Percentiles rank a stretch among this genome's conserved stretches.
Evolutionary conservation across 2,113 vertebrate species (phyloP).

Genomic region (Nothobranchius kuhntae): DNA sequence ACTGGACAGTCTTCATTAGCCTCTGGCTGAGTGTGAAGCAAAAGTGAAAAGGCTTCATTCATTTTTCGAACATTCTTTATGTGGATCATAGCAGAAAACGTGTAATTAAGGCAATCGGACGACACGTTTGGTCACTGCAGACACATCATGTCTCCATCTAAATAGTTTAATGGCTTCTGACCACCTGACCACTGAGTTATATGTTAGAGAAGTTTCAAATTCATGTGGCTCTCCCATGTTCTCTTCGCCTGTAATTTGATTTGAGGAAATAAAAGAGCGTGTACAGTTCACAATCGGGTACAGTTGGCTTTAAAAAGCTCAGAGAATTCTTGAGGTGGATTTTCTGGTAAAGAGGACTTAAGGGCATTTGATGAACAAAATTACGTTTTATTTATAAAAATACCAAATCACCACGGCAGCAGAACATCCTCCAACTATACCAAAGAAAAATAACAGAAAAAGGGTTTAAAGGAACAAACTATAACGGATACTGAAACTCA

Average conservation of each 20-base stretch:
- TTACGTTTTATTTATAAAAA: no score
- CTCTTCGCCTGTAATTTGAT: not conserved
- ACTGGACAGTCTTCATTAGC: not conserved
- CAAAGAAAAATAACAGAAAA: no score
- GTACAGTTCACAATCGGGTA: not conserved
- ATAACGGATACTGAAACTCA: no score
- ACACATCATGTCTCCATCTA: not conserved
- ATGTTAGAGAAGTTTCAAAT: constrained; percentile 6
- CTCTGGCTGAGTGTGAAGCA: not conserved
- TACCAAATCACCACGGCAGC: no score
- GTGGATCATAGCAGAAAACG: not conserved
- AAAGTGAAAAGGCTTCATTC: not conserved
- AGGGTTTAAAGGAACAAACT: no score
- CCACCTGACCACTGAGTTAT: constrained; percentile 15
- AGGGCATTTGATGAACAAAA: no score
- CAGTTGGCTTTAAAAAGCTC: constrained; percentile 1
- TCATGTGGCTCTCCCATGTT: constrained; percentile 21
- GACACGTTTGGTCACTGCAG: not conserved
- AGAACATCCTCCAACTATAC: no score
- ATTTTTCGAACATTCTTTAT: not conserved
- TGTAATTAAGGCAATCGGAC: not conserved
- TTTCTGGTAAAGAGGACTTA: no score
- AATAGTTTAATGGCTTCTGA: constrained; percentile 7
- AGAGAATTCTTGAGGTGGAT: not conserved
- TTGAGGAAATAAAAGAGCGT: not conserved